Evolutionary conservation across 2,888 invertebrate species (phyloP).

Genomic region (Matsumyia berberina): DNA sequence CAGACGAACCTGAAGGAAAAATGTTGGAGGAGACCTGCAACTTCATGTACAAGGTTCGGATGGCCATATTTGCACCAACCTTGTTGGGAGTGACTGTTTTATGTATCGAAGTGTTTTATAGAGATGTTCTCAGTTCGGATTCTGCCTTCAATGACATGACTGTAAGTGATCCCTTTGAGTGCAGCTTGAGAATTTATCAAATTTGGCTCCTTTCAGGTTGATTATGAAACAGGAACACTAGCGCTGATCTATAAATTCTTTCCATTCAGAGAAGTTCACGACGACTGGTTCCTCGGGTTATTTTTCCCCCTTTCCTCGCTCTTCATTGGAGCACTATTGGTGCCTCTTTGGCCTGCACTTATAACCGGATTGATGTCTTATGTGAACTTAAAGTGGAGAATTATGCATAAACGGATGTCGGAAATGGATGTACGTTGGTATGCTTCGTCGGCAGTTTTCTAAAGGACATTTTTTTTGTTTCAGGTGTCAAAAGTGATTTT

Average conservation of each 20-base stretch:
- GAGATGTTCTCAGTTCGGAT: slow-evolving; percentile 78
- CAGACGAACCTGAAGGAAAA: slow-evolving; percentile 77
- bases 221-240: slow-evolving; percentile 77
- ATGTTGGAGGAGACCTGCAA: slow-evolving; percentile 74
- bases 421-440: slow-evolving; percentile 80
- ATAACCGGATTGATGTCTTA: slow-evolving; percentile 80
- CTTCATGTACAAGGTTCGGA: slow-evolving; percentile 77
- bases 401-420: slow-evolving; percentile 78
- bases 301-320: slow-evolving; percentile 77
- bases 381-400: slow-evolving; percentile 78
- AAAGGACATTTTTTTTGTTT: no score
- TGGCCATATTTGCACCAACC: slow-evolving; percentile 78
- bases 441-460: no score
- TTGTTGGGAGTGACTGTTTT: slow-evolving; percentile 78
- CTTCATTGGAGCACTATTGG: slow-evolving; percentile 77
- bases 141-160: slow-evolving; percentile 79
- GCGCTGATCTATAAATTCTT: slow-evolving; percentile 79
- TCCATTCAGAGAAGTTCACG: slow-evolving; percentile 79
- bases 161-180: slow-evolving; percentile 54
- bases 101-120: slow-evolving; percentile 79
- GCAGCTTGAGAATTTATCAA: not conserved
- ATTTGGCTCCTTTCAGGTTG: slow-evolving; percentile 46
- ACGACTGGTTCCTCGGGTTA: slow-evolving; percentile 79
- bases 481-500: slow-evolving; percentile 41
- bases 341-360: slow-evolving; percentile 81